Evolutionary conservation across 37 sponge, comb jelly and placozoan species (phyloP), one percentile per base, ranked within the genome.

Genomic region (Haliclona indistincta): DNA sequence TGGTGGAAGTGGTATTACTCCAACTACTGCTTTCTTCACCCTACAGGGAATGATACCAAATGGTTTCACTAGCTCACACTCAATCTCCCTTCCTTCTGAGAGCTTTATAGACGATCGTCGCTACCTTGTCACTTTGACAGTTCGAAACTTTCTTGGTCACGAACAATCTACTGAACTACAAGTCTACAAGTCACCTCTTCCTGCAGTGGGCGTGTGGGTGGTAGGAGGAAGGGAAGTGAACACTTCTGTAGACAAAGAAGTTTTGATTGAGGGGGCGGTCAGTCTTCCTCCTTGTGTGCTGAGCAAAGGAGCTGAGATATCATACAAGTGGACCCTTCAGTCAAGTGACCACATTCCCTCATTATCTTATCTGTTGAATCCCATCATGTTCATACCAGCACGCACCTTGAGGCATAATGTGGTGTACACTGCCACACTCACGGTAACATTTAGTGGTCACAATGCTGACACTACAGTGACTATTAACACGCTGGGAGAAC

Each of bases 111-210:
- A 36, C 29, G 43, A 38, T 0, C 15, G 19, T 7, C 8, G n/a
- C n/a, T 58, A 58, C 25, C 25, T 58, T 25, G 26, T 58, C 26
- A 54, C 60, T 20, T 61, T 88, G 4, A 77, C 67, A 30, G 82
- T 64, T 36, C 61, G 49, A 40, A 88, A 88, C 68, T 81, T 81
- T 54, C 64, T 88, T 2, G 73, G 68, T 36, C 28, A 36, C 5
- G 25, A 38, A 19, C 54, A 40, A 26, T 43, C 63, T 28, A 5
- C 45, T 4, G 25, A 47, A 15, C 23, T 30, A 29, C 40, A 41
- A 5, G 25, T 77, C 4, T 35, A 64, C 2, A 30, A 53, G 25
- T 13, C 52, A 25, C 84, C 76, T 35, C 3, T 26, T 2, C n/a
- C n/a, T n/a, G n/a, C n/a, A n/a, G n/a, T n/a, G n/a, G n/a, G n/a